These are phyloP conservation scores for Homalodisca vitripennis DNA, from an alignment of 1,140 invertebrate species.

Conservation along the genomic window DNA sequence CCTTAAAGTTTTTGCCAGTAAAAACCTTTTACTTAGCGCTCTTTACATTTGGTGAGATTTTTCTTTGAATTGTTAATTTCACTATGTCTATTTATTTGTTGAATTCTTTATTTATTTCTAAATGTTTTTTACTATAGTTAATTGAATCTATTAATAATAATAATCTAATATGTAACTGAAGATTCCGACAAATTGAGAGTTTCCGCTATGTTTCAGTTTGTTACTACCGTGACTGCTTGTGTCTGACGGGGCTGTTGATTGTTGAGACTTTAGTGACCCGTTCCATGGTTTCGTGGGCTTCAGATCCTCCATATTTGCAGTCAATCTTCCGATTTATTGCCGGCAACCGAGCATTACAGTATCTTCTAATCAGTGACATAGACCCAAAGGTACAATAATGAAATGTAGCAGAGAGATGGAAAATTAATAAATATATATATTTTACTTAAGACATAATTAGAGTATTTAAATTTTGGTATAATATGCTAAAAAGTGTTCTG, in stretches of 20 bases:
- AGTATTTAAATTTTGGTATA: too few relatives aligned
- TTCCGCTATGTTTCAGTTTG: not conserved
- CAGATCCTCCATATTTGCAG: constrained; percentile 9
- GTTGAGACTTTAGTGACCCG: constrained; percentile 6
- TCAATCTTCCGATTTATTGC: not conserved
- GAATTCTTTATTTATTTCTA: too few relatives aligned
- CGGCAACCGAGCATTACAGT: not conserved
- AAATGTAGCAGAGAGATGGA: too few relatives aligned
- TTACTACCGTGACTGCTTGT: not conserved
- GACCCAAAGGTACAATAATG: constrained; percentile 16
- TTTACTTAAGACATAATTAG: too few relatives aligned
- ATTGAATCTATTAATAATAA: not conserved
- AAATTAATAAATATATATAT: too few relatives aligned
- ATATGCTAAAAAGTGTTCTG: too few relatives aligned
- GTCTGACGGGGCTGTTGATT: not conserved
- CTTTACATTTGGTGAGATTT: too few relatives aligned
- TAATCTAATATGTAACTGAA: too few relatives aligned
- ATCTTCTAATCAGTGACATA: not conserved
- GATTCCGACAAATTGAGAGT: not conserved
- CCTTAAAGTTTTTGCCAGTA: too few relatives aligned
- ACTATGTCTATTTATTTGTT: too few relatives aligned
- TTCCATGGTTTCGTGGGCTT: not conserved
- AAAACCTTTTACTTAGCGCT: too few relatives aligned
- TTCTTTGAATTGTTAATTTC: too few relatives aligned
- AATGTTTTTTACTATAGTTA: not conserved